phyloP scores from a whole-genome alignment of 2,797 vertebrate genomes.

The Rhadinocentrus ornatus region DNA sequence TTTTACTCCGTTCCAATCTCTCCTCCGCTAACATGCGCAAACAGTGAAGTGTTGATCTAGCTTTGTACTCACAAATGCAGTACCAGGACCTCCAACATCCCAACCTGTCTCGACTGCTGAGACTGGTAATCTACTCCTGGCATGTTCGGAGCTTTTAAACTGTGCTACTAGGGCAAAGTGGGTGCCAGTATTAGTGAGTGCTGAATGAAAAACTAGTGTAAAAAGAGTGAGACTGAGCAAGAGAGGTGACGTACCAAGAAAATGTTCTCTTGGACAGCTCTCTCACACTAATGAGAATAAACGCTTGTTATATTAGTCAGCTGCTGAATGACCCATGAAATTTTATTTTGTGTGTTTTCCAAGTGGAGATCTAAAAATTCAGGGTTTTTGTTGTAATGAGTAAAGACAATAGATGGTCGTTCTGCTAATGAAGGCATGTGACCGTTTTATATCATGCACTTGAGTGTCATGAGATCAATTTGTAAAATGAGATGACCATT shows the following conservation, averaged over 20 bases:
- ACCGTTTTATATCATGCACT: neutral
- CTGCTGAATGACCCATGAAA: conserved; percentile 4
- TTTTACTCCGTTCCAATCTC: neutral
- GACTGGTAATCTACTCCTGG: conserved; percentile 66
- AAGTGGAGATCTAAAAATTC: conserved; percentile 5
- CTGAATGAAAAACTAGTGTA: conserved; percentile 29
- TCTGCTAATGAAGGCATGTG: neutral
- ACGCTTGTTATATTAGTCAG: neutral
- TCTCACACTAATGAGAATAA: conserved; percentile 8
- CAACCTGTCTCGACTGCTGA: conserved; percentile 33
- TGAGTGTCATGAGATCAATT: conserved; percentile 9
- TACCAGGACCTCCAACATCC: conserved; percentile 39
- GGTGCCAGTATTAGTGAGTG: conserved; percentile 51
- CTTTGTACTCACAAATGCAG: conserved; percentile 15
- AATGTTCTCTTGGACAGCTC: neutral
- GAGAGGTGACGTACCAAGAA: conserved; percentile 17
- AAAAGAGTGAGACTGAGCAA: neutral
- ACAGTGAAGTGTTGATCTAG: conserved; percentile 36
- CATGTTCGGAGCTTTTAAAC: conserved; percentile 57
- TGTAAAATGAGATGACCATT: neutral
- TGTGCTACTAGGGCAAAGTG: conserved; percentile 72
- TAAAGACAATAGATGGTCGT: neutral
- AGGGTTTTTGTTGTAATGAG: neutral
- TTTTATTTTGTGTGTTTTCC: conserved; percentile 8
- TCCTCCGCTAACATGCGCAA: conserved; percentile 32